Evolutionary conservation across 2,797 vertebrate species (phyloP), one percentile per base, ranked within the genome.

Genomic region (Megaceryle alcyon): DNA sequence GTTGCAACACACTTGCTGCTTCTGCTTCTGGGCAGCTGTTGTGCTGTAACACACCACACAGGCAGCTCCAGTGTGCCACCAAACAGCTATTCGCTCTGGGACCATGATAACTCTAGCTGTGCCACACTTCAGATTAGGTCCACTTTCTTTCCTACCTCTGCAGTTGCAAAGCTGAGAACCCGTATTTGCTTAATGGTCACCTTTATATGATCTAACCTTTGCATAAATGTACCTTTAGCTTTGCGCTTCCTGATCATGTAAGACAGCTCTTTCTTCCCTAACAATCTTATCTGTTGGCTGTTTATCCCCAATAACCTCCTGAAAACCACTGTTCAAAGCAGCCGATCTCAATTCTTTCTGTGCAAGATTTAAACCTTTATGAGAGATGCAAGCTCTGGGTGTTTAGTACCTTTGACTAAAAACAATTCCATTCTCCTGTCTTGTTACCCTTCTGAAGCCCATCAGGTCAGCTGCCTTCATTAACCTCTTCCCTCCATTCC

Each of bases 1-100:
- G n/a, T 96, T 92, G 86, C 81, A 0, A 90, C 91, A 94, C 82
- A 81, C 9, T 83, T 17, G 9, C 33, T 82, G 6, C 72, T 85
- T 77, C 77, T 86, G 87, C 59, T 93, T 82, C 89, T 94, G 91
- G 60, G 86, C 14, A 10, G 61, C 64, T 66, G 56, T 1, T 29
- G 63, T 10, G 39, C 70, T 51, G 59, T 41, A 59, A 60, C 75
- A 6, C 70, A 60, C 12, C 14, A 10, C 0, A 1, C 61, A 28
- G 84, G 73, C 51, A 83, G 65, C 80, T 43, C 85, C 10, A 1
- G 21, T 5, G 6, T 15, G 59, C 18, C 17, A 28, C 61, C 53
- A 7, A 71, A 59, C 25, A 63, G 82, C 54, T 0, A 0, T 8
- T 57, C 1, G 3, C 48, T 17, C 69, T 4, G 1, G 46, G 66